These are phyloP conservation scores for Asarcornis scutulata DNA, from an alignment of 2,113 vertebrate genomes.

Conservation along the genomic window DNA sequence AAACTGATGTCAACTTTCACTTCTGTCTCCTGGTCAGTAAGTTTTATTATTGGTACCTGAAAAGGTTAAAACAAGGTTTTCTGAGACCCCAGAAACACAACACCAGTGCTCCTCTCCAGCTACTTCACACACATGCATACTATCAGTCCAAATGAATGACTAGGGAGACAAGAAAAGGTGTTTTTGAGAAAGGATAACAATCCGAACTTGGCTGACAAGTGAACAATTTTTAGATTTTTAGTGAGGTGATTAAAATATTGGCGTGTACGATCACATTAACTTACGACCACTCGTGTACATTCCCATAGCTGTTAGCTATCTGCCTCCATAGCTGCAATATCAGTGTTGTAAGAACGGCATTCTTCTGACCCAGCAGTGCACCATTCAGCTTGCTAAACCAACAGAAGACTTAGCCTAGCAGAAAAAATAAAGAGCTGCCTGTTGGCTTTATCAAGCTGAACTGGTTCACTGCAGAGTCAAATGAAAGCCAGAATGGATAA, in stretches of 20 bases:
- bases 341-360: background rate
- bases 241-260: background rate
- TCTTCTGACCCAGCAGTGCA: background rate
- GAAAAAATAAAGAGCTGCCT: background rate
- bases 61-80: constrained; percentile 11
- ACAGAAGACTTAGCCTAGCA: background rate
- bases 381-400: background rate
- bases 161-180: background rate
- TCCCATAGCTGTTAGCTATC: background rate
- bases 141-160: background rate
- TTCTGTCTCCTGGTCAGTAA: constrained; percentile 97
- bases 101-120: background rate
- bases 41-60: constrained; percentile 98
- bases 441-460: background rate
- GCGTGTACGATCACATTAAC: background rate
- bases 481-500: background rate
- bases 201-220: background rate
- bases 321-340: background rate
- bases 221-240: background rate
- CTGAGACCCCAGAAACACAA: background rate
- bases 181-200: background rate
- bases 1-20: constrained; percentile 99
- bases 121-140: background rate
- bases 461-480: background rate
- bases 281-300: background rate